Base-by-base conservation (phyloP, 2,888 invertebrate species). In the Pterobdella sp. region DNA sequence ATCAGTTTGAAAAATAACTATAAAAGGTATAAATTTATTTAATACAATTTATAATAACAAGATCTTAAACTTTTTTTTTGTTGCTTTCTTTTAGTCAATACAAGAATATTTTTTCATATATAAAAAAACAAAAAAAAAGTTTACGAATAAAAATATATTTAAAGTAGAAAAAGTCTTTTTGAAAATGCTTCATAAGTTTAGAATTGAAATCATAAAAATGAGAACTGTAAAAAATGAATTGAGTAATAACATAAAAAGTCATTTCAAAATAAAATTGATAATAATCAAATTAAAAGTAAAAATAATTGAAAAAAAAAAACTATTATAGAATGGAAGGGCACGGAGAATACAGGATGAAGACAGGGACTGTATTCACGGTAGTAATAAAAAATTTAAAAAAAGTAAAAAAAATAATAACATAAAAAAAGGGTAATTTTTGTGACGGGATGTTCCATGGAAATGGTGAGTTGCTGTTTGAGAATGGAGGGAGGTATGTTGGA, bases 21-120 rank as follows among this genome's bases (percentile, higher is more conserved):
- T n/a, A n/a, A n/a, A n/a, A n/a, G n/a, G n/a, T n/a, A n/a, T n/a
- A n/a, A n/a, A n/a, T n/a, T n/a, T n/a, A n/a, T n/a, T n/a, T n/a
- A n/a, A n/a, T n/a, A n/a, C n/a, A n/a, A n/a, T n/a, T n/a, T n/a
- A n/a, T n/a, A n/a, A n/a, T n/a, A n/a, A n/a, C n/a, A n/a, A n/a
- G n/a, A n/a, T n/a, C n/a, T n/a, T n/a, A n/a, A n/a, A n/a, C n/a
- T n/a, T n/a, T n/a, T n/a, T n/a, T n/a, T n/a, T n/a, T n/a, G n/a
- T n/a, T n/a, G n/a, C n/a, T n/a, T n/a, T n/a, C n/a, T n/a, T n/a
- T n/a, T n/a, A n/a, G n/a, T n/a, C n/a, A n/a, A n/a, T n/a, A n/a
- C n/a, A n/a, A n/a, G n/a, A n/a, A n/a, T n/a, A 94, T 93, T 88
- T 92, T 92, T 88, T 93, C 93, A 92, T 93, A 93, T 88, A 93